Percentiles rank a stretch among this genome's conserved stretches.
Conservation (phyloP, 2,113 vertebrate species). For the Prionailurus bengalensis region DNA sequence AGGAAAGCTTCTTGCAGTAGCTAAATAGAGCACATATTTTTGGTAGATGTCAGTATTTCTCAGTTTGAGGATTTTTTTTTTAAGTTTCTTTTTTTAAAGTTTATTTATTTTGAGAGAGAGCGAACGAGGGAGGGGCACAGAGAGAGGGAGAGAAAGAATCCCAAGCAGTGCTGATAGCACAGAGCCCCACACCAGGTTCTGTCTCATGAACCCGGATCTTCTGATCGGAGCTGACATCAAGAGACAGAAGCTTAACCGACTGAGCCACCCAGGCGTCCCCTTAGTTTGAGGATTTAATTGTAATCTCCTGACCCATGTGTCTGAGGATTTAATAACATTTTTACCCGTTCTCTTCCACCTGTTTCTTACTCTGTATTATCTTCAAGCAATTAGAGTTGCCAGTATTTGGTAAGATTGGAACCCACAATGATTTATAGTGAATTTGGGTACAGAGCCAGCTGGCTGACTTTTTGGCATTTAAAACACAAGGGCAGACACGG, state of each 20-base stretch:
- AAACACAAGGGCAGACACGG: background rate
- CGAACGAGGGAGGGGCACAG: too few relatives aligned
- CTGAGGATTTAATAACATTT: slow-evolving; percentile 52
- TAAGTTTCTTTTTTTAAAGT: too few relatives aligned
- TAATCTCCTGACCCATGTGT: slow-evolving; percentile 1
- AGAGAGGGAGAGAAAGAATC: too few relatives aligned
- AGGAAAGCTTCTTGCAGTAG: background rate
- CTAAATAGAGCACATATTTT: background rate
- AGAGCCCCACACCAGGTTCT: too few relatives aligned
- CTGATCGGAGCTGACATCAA: too few relatives aligned
- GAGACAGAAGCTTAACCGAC: too few relatives aligned
- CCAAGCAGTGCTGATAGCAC: too few relatives aligned
- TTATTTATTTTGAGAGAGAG: too few relatives aligned
- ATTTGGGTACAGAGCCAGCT: slow-evolving; percentile 19
- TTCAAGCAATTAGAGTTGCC: slow-evolving; percentile 15
- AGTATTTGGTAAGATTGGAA: slow-evolving; percentile 34
- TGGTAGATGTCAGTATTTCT: background rate
- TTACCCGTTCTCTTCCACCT: background rate
- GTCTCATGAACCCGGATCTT: too few relatives aligned
- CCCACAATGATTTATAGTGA: background rate
- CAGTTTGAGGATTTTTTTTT: background rate
- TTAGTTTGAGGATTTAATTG: slow-evolving; percentile 3
- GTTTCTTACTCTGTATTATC: slow-evolving; percentile 27
- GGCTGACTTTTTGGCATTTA: slow-evolving; percentile 28
- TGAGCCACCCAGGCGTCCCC: too few relatives aligned